A percentile compares a stretch with the other conserved stretches of the same genome.
Evolutionary conservation across 2,113 vertebrate species (phyloP).

Genomic region (Entelurus aequoreus): DNA sequence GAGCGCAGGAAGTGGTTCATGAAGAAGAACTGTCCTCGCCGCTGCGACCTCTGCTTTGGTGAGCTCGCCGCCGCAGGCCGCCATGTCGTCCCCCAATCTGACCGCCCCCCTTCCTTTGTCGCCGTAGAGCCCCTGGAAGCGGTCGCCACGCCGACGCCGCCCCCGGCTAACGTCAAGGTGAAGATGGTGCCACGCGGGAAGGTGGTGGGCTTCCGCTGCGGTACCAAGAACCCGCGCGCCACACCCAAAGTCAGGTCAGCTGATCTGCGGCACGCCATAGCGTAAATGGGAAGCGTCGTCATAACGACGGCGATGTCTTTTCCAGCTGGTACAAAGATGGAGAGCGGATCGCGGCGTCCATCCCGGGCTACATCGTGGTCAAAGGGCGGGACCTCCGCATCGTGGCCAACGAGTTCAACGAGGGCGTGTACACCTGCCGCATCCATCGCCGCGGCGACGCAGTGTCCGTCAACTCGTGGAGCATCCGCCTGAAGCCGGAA

Average conservation of each 20-base stretch:
- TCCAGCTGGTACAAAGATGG: conserved; percentile 81
- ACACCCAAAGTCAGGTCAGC: conserved; percentile 72
- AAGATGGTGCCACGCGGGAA: conserved; percentile 74
- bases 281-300: not conserved
- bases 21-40: conserved; percentile 74
- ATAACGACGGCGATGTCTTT: not conserved
- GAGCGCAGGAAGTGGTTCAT: conserved; percentile 68
- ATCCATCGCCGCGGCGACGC: conserved; percentile 55
- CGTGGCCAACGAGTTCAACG: conserved; percentile 73
- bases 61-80: conserved; percentile 13
- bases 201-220: conserved; percentile 78
- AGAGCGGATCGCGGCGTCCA: conserved; percentile 66
- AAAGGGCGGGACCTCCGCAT: conserved; percentile 71
- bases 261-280: not conserved
- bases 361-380: conserved; percentile 71
- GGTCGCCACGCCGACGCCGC: conserved; percentile 48
- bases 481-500: conserved; percentile 47
- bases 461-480: conserved; percentile 73
- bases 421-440: conserved; percentile 77
- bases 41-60: conserved; percentile 75
- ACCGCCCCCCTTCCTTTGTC: conserved; percentile 4
- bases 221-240: conserved; percentile 51
- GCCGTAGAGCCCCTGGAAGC: conserved; percentile 66
- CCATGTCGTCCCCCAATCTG: conserved; percentile 47
- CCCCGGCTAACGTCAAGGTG: conserved; percentile 65